Percentiles rank a stretch among this genome's conserved stretches.
These are phyloP conservation scores for Paramormyrops kingsleyae DNA, from an alignment of 2,113 vertebrate species.

Conservation along the genomic window DNA sequence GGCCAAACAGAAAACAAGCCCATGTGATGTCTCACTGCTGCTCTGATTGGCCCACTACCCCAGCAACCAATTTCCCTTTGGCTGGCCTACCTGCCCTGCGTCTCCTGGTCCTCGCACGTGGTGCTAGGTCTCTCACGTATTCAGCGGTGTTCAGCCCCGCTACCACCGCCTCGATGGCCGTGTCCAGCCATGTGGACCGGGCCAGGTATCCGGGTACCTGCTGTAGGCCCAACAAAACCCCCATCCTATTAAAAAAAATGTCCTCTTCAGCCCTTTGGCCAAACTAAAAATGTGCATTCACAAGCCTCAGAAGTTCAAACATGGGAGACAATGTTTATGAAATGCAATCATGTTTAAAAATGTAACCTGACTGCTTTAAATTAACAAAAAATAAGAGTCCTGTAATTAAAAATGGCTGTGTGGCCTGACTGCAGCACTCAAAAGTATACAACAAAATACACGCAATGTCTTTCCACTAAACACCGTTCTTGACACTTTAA, in stretches of 20 bases:
- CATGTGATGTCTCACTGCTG: not conserved
- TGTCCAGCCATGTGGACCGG: conserved; percentile 83
- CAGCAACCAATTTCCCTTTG: not conserved
- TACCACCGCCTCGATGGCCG: conserved; percentile 89
- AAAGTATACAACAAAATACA: not conserved
- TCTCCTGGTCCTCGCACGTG: conserved; percentile 41
- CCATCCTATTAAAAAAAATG: not conserved
- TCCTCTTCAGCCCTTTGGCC: conserved; percentile 9
- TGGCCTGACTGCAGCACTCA: not conserved
- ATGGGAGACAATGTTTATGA: not conserved
- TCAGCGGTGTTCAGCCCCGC: conserved; percentile 79
- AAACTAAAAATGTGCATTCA: not conserved
- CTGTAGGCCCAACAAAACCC: conserved; percentile 43
- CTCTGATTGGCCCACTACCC: not conserved
- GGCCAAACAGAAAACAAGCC: not conserved
- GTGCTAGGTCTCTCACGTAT: conserved; percentile 69
- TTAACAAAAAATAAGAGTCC: not conserved
- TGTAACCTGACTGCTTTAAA: not conserved
- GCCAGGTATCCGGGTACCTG: conserved; percentile 70
- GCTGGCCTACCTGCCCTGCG: conserved; percentile 43
- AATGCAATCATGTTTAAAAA: not conserved
- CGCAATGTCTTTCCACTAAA: not conserved
- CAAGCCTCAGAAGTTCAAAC: not conserved
- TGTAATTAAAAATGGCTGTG: not conserved
- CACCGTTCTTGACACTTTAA: not conserved